These are phyloP conservation scores for Amphimedon queenslandica DNA, from an alignment of 37 sponge, comb jelly and placozoan genomes.

Conservation along the genomic window DNA sequence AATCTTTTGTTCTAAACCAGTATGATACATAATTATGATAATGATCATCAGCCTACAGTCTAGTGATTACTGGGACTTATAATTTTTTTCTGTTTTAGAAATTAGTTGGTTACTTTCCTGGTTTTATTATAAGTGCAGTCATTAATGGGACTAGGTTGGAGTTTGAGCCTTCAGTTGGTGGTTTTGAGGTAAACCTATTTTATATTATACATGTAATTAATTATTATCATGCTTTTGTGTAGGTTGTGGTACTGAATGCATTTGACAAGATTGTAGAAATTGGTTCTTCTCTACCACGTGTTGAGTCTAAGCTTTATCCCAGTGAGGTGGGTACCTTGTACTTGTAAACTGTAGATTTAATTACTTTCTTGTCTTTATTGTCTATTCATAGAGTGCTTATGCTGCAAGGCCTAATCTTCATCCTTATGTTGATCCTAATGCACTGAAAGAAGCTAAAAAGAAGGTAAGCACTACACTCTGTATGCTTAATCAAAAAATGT, in stretches of 20 bases:
- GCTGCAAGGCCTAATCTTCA: constrained; percentile 65
- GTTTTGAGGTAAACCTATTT: constrained; percentile 58
- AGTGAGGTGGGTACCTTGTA: constrained; percentile 36
- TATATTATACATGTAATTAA: not conserved
- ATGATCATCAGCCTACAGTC: not conserved
- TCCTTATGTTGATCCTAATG: constrained; percentile 63
- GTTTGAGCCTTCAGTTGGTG: constrained; percentile 82
- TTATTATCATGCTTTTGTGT: not conserved
- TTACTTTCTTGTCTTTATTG: not conserved
- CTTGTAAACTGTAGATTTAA: not conserved
- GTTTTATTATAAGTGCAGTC: constrained; percentile 77
- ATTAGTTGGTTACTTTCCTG: constrained; percentile 45
- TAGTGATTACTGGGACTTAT: not conserved
- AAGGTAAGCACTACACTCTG: constrained; percentile 21
- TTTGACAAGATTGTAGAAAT: constrained; percentile 87
- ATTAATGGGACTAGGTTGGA: constrained; percentile 63
- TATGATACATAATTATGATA: not conserved
- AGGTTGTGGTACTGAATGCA: constrained; percentile 82
- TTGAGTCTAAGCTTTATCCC: constrained; percentile 92
- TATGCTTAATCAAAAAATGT: not conserved
- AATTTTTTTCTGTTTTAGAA: not conserved
- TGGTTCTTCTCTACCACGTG: constrained; percentile 78
- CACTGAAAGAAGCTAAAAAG: constrained; percentile 70
- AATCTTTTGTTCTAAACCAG: constrained; percentile 60
- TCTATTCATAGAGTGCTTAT: constrained; percentile 21